Evolutionary conservation across 2,888 invertebrate genomes (phyloP).

Genomic region (Capitulum mitella): DNA sequence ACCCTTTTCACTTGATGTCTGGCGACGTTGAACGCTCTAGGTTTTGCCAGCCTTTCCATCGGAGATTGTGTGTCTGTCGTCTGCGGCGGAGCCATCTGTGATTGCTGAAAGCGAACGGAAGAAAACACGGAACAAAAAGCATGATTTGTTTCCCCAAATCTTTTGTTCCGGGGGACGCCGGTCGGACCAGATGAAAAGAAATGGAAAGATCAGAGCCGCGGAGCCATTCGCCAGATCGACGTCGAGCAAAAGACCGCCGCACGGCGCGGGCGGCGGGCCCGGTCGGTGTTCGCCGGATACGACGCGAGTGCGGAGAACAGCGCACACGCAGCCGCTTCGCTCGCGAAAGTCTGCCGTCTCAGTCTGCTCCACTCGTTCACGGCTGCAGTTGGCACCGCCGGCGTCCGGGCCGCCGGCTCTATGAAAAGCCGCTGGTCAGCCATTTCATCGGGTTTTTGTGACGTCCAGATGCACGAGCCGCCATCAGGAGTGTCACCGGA

Average conservation of each 20-base stretch:
- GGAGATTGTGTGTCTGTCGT: not conserved
- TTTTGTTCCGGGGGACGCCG: not conserved
- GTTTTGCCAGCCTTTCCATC: not conserved
- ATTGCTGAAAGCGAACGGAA: not conserved
- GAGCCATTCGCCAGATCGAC: not conserved
- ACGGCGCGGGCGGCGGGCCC: not conserved
- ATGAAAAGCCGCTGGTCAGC: not conserved
- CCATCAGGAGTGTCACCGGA: not conserved
- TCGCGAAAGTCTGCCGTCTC: not conserved
- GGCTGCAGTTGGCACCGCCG: not conserved
- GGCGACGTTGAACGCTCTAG: not conserved
- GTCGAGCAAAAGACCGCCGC: not conserved
- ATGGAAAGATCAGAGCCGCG: not conserved
- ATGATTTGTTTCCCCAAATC: constrained; percentile 4
- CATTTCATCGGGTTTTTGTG: not conserved
- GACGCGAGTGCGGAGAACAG: not conserved
- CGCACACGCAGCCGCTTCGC: not conserved
- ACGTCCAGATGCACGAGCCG: not conserved
- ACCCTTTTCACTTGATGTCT: too few relatives aligned
- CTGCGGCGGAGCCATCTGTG: not conserved
- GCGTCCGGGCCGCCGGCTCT: not conserved
- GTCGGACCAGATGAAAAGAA: not conserved
- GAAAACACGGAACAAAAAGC: constrained; percentile 4
- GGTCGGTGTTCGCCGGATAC: not conserved
- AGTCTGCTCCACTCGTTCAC: not conserved